Percentiles rank a stretch among this genome's conserved stretches.
phyloP scores from a whole-genome alignment of 2,113 vertebrate species.

The Eurypyga helias region DNA sequence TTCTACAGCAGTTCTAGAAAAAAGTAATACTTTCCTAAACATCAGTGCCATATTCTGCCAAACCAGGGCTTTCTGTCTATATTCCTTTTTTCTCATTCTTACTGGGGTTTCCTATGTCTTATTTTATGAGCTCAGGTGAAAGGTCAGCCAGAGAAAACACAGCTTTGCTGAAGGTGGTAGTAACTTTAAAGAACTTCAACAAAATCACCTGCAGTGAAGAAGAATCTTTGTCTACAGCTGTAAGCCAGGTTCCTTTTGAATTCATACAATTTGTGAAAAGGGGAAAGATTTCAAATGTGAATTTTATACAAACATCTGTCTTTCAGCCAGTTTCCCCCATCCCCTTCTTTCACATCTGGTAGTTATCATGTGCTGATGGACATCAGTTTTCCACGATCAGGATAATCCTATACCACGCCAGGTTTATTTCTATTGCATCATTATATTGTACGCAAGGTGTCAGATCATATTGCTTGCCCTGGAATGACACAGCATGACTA shows the following conservation, averaged over 20 bases:
- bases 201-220: background rate
- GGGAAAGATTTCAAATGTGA: background rate
- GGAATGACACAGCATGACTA: background rate
- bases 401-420: background rate
- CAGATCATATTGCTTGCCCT: background rate
- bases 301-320: background rate
- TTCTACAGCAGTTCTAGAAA: background rate
- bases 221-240: background rate
- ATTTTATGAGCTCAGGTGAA: background rate
- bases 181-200: background rate
- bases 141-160: background rate
- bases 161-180: background rate
- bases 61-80: background rate
- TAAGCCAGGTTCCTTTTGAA: background rate
- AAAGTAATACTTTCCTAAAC: background rate
- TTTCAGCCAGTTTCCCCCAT: background rate
- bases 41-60: background rate
- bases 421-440: background rate
- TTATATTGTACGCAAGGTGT: background rate
- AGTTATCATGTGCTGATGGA: background rate
- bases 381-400: background rate
- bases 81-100: background rate
- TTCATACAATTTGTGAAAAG: background rate
- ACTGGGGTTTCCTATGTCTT: background rate
- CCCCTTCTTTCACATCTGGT: background rate